These are phyloP conservation scores for Prionailurus viverrinus DNA, from an alignment of 2,113 vertebrate species.

Conservation along the genomic window DNA sequence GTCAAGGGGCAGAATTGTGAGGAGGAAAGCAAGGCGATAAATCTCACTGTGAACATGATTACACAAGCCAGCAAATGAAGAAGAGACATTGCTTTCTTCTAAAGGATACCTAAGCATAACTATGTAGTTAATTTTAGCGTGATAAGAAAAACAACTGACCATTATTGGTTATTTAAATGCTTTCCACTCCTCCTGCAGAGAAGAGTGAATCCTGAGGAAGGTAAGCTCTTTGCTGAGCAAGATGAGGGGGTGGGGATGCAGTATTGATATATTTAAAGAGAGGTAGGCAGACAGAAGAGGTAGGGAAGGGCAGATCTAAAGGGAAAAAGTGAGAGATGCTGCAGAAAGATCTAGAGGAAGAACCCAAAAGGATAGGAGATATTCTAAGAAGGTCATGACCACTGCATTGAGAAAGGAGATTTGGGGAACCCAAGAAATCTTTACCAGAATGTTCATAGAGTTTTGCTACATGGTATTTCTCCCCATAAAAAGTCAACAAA, in stretches of 20 bases:
- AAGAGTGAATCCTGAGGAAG: neutral
- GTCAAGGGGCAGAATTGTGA: neutral
- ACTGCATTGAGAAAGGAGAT: neutral
- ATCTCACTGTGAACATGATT: neutral
- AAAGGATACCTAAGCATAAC: neutral
- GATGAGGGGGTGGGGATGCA: neutral
- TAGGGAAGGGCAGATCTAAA: neutral
- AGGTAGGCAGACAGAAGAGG: neutral
- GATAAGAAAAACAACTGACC: neutral
- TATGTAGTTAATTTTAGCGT: neutral
- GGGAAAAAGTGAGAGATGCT: too few relatives aligned
- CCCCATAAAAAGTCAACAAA: neutral
- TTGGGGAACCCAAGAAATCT: neutral
- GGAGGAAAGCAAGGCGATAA: too few relatives aligned
- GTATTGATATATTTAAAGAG: neutral
- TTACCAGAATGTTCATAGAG: neutral
- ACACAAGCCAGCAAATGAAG: neutral
- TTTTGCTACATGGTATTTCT: neutral
- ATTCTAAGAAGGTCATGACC: neutral
- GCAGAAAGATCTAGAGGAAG: neutral
- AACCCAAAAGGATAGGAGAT: neutral
- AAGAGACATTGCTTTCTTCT: neutral
- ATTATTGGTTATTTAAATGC: neutral
- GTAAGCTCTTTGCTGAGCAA: neutral
- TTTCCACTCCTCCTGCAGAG: neutral